These are phyloP conservation scores for Thymelicus acteon DNA, from an alignment of 2,888 invertebrate genomes.

Conservation along the genomic window DNA sequence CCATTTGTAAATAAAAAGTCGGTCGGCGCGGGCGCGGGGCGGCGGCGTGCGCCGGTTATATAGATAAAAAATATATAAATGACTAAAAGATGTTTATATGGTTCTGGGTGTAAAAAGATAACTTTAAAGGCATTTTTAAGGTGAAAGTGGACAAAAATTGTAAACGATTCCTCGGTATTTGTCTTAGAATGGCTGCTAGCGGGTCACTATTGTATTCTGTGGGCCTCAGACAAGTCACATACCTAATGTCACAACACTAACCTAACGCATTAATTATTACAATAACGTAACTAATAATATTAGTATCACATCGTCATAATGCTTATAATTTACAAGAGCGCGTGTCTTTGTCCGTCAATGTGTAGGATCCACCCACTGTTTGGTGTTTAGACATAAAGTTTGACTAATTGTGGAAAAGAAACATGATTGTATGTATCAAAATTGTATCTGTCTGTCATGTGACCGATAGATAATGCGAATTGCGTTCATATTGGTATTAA, in stretches of 20 bases:
- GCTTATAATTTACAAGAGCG: constrained; percentile 85
- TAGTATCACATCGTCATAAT: constrained; percentile 85
- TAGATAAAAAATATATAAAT: constrained; percentile 85
- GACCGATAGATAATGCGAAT: constrained; percentile 56
- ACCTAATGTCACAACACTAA: constrained; percentile 69
- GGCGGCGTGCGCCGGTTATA: constrained; percentile 70
- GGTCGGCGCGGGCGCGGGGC: constrained; percentile 61
- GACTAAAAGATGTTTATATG: constrained; percentile 86
- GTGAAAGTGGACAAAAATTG: constrained; percentile 67
- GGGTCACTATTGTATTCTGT: constrained; percentile 84
- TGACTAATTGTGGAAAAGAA: constrained; percentile 67
- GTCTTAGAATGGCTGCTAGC: constrained; percentile 78
- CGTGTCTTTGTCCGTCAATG: constrained; percentile 85
- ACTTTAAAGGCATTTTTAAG: constrained; percentile 79
- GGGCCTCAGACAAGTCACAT: constrained; percentile 74
- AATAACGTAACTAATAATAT: constrained; percentile 81
- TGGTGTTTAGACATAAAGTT: constrained; percentile 80
- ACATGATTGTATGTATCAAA: constrained; percentile 65
- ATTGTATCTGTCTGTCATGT: constrained; percentile 54
- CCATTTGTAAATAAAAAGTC: constrained; percentile 88
- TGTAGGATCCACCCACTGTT: constrained; percentile 82
- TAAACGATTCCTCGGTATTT: constrained; percentile 81
- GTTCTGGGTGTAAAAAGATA: constrained; percentile 84
- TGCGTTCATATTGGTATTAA: constrained; percentile 65
- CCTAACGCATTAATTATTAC: constrained; percentile 82